phyloP scores from a whole-genome alignment of 2,888 invertebrate species.

The Rotaria sp. region DNA sequence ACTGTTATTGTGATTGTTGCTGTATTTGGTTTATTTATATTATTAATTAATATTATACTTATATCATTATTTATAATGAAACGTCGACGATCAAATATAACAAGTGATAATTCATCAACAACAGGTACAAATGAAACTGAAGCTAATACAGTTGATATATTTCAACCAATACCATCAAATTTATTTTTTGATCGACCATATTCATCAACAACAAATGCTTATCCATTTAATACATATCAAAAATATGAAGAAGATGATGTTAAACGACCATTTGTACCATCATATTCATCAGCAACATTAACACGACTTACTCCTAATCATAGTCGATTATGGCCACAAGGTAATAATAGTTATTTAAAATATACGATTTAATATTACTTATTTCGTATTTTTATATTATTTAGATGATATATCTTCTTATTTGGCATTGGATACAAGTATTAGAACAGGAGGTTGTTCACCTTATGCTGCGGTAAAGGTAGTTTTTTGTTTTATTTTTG shows the following conservation, averaged over 20 bases:
- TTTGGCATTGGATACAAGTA: not conserved
- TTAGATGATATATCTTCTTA: not conserved
- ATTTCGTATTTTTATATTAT: not conserved
- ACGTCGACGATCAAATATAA: constrained; percentile 32
- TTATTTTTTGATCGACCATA: not conserved
- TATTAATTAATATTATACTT: constrained; percentile 36
- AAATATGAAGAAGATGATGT: constrained; percentile 6
- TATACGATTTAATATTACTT: too few relatives aligned
- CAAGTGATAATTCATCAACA: constrained; percentile 36
- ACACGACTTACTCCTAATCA: not conserved
- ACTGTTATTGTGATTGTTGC: constrained; percentile 38
- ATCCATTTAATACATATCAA: constrained; percentile 28
- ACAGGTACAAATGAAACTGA: constrained; percentile 40
- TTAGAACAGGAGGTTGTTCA: not conserved
- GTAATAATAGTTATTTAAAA: not conserved
- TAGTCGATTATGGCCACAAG: not conserved
- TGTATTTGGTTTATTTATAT: constrained; percentile 33
- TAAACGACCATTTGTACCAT: constrained; percentile 7
- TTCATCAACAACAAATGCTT: not conserved
- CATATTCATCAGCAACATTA: not conserved
- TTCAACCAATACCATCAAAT: constrained; percentile 37
- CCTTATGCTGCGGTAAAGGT: not conserved
- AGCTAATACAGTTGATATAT: constrained; percentile 40
- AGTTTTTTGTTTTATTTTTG: not conserved
- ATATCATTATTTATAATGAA: constrained; percentile 36